phyloP scores from a whole-genome alignment of 2,113 vertebrate genomes.

The Spea multiplicata region DNA sequence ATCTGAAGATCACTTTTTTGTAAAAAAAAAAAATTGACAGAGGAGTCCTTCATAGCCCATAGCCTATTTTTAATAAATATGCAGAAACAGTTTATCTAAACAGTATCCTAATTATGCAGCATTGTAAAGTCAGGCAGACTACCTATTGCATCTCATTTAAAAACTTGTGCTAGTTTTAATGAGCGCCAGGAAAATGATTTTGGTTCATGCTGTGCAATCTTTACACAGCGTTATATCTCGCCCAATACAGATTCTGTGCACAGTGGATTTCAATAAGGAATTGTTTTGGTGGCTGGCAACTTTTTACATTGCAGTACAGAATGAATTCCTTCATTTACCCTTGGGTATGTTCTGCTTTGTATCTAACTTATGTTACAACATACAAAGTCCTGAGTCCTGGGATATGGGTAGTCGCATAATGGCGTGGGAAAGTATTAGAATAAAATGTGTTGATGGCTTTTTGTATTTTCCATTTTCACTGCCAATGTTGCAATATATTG shows the following conservation, averaged over 20 bases:
- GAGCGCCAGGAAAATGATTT: conserved; percentile 41
- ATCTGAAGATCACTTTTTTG: no score
- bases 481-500: no score
- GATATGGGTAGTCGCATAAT: no score
- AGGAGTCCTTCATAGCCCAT: no score
- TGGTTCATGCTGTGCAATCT: conserved; percentile 34
- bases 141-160: conserved; percentile 44
- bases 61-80: conserved; percentile 10
- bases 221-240: conserved; percentile 27
- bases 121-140: conserved; percentile 5
- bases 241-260: conserved; percentile 21
- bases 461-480: no score
- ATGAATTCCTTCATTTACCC: conserved; percentile 31
- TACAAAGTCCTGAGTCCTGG: no score
- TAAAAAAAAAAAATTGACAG: no score
- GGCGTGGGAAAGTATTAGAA: no score
- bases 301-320: conserved; percentile 10
- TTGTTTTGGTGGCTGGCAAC: conserved; percentile 10
- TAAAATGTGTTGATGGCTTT: no score
- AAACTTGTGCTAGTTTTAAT: conserved; percentile 40
- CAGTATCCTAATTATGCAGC: conserved; percentile 29
- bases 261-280: conserved; percentile 29
- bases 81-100: conserved; percentile 20
- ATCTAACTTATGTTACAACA: background rate
- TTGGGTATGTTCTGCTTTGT: background rate